Conservation (phyloP, 2,113 vertebrate species). For the Gallinago jamesoni region DNA sequence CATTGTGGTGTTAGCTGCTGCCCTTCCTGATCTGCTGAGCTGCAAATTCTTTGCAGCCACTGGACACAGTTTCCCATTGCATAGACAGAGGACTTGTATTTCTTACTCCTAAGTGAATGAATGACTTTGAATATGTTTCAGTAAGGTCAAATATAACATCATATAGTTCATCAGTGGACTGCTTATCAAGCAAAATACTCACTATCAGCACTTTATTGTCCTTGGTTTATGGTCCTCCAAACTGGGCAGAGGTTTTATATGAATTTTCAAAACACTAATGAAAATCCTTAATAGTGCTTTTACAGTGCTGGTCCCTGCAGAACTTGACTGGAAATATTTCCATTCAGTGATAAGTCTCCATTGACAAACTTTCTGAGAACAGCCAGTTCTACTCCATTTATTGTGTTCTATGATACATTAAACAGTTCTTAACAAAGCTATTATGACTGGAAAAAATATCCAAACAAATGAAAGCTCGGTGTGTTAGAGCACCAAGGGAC, state of each 20-base stretch:
- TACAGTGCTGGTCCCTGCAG: not conserved
- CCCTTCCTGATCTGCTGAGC: not conserved
- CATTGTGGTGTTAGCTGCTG: not conserved
- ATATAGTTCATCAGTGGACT: not conserved
- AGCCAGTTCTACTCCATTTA: constrained; percentile 26
- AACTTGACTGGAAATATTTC: constrained; percentile 14
- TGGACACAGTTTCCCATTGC: not conserved
- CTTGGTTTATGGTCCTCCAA: not conserved
- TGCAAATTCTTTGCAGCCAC: not conserved
- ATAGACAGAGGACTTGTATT: not conserved
- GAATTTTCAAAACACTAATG: not conserved
- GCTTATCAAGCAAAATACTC: not conserved
- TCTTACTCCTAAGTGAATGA: not conserved
- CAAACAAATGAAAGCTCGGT: constrained; percentile 34
- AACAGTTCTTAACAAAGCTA: constrained; percentile 24
- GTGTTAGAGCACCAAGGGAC: not conserved
- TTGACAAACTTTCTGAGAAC: constrained; percentile 8
- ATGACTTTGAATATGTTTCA: not conserved
- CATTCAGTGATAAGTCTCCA: constrained; percentile 9
- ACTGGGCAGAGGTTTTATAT: not conserved
- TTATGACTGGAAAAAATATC: constrained; percentile 17
- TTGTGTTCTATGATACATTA: not conserved
- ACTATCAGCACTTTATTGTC: not conserved
- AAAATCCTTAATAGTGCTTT: not conserved
- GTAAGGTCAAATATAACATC: not conserved